phyloP scores from a whole-genome alignment of 2,888 invertebrate genomes.

The Chaitophorus viminalis region DNA sequence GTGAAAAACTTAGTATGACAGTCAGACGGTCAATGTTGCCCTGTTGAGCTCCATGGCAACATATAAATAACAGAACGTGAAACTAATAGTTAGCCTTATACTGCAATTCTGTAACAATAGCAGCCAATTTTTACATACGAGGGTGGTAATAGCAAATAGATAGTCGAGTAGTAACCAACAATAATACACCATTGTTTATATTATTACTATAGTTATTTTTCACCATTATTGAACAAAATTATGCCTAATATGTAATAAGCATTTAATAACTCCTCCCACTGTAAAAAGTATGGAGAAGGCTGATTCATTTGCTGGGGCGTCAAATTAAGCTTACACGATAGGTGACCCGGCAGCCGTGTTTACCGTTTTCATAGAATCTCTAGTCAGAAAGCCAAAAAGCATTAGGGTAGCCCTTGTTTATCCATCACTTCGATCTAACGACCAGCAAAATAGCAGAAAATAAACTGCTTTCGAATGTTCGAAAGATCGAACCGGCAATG shows the following conservation, averaged over 20 bases:
- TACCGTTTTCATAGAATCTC: neutral
- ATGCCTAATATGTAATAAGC: no score
- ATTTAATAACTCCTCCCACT: neutral
- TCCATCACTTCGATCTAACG: no score
- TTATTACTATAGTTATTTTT: neutral
- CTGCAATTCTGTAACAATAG: neutral
- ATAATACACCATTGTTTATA: neutral
- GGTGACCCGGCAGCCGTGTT: neutral
- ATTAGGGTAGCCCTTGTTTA: neutral
- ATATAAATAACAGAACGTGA: neutral
- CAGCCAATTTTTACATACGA: neutral
- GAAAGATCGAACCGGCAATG: neutral
- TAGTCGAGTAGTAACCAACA: neutral
- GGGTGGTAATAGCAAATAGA: neutral
- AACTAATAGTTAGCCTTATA: neutral
- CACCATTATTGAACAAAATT: no score
- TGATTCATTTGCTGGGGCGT: neutral
- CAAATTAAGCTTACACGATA: neutral
- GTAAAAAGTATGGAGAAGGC: neutral
- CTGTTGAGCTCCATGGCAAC: slow-evolving; percentile 45
- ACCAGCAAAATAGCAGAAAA: neutral
- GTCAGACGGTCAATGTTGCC: neutral
- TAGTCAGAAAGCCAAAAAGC: neutral
- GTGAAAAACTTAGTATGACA: neutral
- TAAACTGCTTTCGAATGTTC: neutral